Evolutionary conservation across 2,888 invertebrate genomes (phyloP).

Genomic region (Acanthacorydalis orientalis): DNA sequence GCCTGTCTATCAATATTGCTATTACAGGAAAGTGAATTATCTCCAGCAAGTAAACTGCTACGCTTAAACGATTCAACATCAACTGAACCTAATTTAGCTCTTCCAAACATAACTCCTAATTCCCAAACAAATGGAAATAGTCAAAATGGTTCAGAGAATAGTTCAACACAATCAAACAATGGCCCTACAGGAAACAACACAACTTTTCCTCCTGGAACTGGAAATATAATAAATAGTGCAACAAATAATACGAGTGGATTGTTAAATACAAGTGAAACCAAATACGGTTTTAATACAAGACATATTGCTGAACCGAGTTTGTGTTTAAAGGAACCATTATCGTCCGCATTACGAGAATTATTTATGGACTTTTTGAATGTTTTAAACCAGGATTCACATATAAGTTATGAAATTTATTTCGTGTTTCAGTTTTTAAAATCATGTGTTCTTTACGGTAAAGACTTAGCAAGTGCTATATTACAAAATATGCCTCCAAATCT

Average conservation of each 20-base stretch:
- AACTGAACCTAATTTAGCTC: slow-evolving; percentile 1
- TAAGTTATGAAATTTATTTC: slow-evolving; percentile 71
- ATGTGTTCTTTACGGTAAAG: slow-evolving; percentile 60
- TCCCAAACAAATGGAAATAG: background rate
- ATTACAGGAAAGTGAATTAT: slow-evolving; percentile 16
- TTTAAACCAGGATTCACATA: slow-evolving; percentile 53
- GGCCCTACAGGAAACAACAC: background rate
- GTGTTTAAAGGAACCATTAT: slow-evolving; percentile 43
- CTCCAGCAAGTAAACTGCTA: slow-evolving; percentile 19
- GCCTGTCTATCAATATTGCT: background rate
- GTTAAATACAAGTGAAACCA: background rate
- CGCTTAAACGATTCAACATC: slow-evolving; percentile 13
- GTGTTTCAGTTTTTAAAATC: slow-evolving; percentile 60
- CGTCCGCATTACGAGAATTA: slow-evolving; percentile 47
- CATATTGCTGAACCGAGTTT: slow-evolving; percentile 9
- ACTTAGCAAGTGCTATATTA: slow-evolving; percentile 50
- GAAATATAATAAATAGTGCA: background rate
- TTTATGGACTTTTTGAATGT: slow-evolving; percentile 54
- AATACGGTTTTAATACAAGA: slow-evolving; percentile 7
- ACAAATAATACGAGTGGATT: background rate
- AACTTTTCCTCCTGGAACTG: background rate
- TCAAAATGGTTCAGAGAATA: background rate
- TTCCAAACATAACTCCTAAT: background rate
- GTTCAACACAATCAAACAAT: background rate
- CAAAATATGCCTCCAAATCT: slow-evolving; percentile 59